These are phyloP conservation scores for Syrista parreyssii DNA, from an alignment of 2,888 invertebrate species.

Conservation along the genomic window DNA sequence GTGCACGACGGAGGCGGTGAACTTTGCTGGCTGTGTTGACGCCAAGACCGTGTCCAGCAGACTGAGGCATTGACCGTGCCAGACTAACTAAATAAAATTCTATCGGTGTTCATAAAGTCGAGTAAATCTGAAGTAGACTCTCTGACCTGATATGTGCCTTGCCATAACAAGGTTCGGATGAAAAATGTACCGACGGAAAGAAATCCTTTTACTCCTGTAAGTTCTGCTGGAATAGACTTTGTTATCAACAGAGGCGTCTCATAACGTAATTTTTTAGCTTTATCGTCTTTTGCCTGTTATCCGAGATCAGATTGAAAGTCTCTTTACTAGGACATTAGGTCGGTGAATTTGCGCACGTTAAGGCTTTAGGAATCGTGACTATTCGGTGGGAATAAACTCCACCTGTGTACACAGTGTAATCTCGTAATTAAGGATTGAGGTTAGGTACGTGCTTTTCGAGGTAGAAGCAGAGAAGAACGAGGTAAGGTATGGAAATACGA, in stretches of 20 bases:
- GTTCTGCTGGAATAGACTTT: background rate
- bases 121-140: background rate
- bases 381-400: background rate
- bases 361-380: background rate
- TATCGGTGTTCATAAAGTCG: background rate
- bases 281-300: background rate
- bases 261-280: background rate
- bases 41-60: slow-evolving; percentile 17
- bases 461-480: background rate
- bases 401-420: background rate
- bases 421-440: background rate
- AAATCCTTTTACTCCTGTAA: background rate
- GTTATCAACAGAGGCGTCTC: background rate
- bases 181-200: background rate
- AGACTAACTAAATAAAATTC: background rate
- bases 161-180: background rate
- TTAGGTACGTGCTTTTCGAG: background rate
- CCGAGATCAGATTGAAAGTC: background rate
- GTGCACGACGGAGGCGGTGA: slow-evolving; percentile 15
- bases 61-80: slow-evolving; percentile 2
- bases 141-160: background rate
- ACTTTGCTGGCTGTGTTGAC: slow-evolving; percentile 18
- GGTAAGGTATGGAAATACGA: background rate
- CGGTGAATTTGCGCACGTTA: background rate
- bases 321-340: background rate